Evolutionary conservation across 2,888 invertebrate species (phyloP).

Genomic region (Bimastos eiseni): DNA sequence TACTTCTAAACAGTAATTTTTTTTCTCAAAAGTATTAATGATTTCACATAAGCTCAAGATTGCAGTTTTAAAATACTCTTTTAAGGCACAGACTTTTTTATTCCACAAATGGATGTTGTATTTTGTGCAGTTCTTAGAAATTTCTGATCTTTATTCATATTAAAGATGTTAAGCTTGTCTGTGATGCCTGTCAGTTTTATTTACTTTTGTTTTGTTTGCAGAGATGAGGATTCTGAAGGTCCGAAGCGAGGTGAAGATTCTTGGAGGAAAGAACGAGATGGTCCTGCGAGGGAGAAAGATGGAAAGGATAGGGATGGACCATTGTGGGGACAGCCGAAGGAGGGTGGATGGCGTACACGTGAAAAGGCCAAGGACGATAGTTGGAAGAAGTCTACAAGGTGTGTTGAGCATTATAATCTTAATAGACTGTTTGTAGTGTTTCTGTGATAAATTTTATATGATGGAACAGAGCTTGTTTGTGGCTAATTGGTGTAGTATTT

Average conservation of each 20-base stretch:
- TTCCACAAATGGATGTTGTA: background rate
- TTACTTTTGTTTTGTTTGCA: background rate
- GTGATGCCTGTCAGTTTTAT: background rate
- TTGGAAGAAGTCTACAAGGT: slow-evolving; percentile 45
- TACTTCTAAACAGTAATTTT: background rate
- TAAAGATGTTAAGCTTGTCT: background rate
- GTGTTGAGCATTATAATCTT: background rate
- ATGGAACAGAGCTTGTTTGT: background rate
- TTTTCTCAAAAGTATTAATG: too few species aligned
- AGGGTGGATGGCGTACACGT: slow-evolving; percentile 56
- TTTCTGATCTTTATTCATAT: background rate
- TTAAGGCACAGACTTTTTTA: background rate
- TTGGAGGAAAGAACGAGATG: slow-evolving; percentile 29
- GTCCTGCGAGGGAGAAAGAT: slow-evolving; percentile 23
- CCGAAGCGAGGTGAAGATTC: background rate
- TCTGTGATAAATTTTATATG: background rate
- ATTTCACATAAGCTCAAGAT: background rate
- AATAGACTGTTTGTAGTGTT: too few species aligned
- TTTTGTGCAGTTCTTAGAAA: background rate
- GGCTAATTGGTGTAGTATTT: background rate
- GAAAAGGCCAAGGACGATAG: slow-evolving; percentile 53
- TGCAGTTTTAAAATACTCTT: background rate
- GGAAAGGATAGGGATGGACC: background rate
- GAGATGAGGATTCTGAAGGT: background rate
- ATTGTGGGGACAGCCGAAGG: slow-evolving; percentile 44